phyloP scores from a whole-genome alignment of 2,113 vertebrate genomes.

The Clarias magur region DNA sequence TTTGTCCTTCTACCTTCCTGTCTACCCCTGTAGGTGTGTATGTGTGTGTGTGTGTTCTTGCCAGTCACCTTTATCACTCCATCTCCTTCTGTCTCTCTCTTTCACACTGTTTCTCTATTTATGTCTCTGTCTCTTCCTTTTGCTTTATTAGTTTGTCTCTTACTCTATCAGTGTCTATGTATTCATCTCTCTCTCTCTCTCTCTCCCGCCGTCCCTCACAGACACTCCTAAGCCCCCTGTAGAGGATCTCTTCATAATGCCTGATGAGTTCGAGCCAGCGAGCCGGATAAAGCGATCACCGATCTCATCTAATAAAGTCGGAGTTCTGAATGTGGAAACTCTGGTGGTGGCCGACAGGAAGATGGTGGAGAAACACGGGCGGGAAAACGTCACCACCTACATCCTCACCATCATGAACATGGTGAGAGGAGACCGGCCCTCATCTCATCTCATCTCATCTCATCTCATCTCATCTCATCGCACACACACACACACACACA shows the following conservation, averaged over 20 bases:
- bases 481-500: neutral
- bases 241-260: slow-evolving; percentile 75
- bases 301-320: slow-evolving; percentile 79
- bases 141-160: neutral
- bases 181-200: slow-evolving; percentile 36
- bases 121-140: neutral
- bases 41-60: neutral
- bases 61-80: no score
- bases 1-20: neutral
- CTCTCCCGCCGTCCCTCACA: slow-evolving; percentile 59
- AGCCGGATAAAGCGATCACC: slow-evolving; percentile 83
- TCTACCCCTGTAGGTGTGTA: slow-evolving; percentile 7
- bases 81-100: neutral
- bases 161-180: slow-evolving; percentile 29
- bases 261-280: slow-evolving; percentile 80
- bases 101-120: slow-evolving; percentile 34
- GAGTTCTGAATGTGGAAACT: slow-evolving; percentile 89
- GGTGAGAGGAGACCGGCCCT: slow-evolving; percentile 70
- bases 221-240: slow-evolving; percentile 84
- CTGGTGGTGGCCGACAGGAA: slow-evolving; percentile 96
- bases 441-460: neutral
- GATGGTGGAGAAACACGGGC: slow-evolving; percentile 94
- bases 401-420: slow-evolving; percentile 98
- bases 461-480: neutral
- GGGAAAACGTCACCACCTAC: slow-evolving; percentile 92